Conservation (phyloP, 2,888 invertebrate genomes). For the Drosophila cognata region DNA sequence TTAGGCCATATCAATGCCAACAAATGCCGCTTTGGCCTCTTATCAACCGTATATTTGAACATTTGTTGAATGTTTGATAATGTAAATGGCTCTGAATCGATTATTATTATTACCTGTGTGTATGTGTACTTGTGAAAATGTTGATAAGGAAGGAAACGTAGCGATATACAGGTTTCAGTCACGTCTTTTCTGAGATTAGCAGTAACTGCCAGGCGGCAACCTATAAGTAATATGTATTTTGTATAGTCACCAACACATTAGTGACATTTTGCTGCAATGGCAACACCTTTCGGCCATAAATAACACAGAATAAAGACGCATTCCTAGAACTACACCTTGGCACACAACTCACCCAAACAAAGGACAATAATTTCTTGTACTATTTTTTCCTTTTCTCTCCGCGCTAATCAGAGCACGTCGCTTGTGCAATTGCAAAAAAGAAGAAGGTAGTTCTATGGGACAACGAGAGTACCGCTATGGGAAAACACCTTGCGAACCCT, state of each 20-base stretch:
- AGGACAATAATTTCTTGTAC: conserved; percentile 39
- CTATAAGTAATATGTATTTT: background rate
- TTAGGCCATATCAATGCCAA: conserved; percentile 24
- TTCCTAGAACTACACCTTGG: conserved; percentile 61
- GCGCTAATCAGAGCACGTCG: conserved; percentile 68
- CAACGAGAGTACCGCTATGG: conserved; percentile 29
- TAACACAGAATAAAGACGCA: conserved; percentile 34
- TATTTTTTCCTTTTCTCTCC: conserved; percentile 17
- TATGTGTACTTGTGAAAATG: conserved; percentile 5
- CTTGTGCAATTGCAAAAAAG: conserved; percentile 70
- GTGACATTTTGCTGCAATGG: conserved; percentile 32
- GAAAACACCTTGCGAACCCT: conserved; percentile 67
- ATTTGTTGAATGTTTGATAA: conserved; percentile 36
- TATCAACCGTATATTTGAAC: conserved; percentile 19
- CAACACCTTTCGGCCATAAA: conserved; percentile 72
- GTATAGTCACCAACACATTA: conserved; percentile 24
- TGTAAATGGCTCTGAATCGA: conserved; percentile 34
- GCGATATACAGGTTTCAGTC: conserved; percentile 36
- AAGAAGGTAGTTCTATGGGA: conserved; percentile 11
- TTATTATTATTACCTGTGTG: conserved; percentile 43
- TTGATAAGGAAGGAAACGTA: conserved; percentile 35
- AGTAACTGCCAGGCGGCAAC: conserved; percentile 19
- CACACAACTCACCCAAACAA: conserved; percentile 45
- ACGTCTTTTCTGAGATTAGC: conserved; percentile 27
- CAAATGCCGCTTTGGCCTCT: conserved; percentile 23